Evolutionary conservation across 2,797 vertebrate species (phyloP).

Genomic region (Remorina albescens): DNA sequence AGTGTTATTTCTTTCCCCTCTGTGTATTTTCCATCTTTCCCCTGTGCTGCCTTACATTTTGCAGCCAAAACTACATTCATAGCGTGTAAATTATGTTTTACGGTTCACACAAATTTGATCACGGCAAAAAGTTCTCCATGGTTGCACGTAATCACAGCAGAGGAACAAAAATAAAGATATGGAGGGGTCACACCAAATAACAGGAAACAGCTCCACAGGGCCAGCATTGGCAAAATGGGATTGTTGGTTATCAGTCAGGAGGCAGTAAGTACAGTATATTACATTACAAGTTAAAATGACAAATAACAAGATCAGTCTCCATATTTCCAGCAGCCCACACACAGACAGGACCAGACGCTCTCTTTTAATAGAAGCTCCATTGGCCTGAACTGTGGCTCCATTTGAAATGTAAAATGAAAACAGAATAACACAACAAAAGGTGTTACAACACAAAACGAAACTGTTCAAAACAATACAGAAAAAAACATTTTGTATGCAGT

Average conservation of each 20-base stretch:
- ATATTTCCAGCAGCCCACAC: conserved; percentile 61
- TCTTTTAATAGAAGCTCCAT: conserved; percentile 28
- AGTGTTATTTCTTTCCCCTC: background rate
- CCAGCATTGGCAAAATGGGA: conserved; percentile 26
- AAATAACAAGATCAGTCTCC: conserved; percentile 47
- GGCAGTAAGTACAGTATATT: conserved; percentile 22
- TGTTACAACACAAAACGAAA: conserved; percentile 5
- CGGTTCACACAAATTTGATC: background rate
- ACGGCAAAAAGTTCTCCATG: background rate
- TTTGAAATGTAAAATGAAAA: conserved; percentile 15
- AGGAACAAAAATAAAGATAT: conserved; percentile 9
- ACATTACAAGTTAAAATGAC: conserved; percentile 49
- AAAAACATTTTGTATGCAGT: background rate
- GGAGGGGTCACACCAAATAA: conserved; percentile 26
- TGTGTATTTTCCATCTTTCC: background rate
- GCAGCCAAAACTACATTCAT: background rate
- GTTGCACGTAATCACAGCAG: background rate
- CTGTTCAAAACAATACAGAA: background rate
- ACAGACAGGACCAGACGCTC: conserved; percentile 29
- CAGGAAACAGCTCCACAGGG: conserved; percentile 28
- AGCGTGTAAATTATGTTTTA: background rate
- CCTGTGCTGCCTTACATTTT: background rate
- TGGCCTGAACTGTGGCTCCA: background rate
- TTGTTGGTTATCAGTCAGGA: conserved; percentile 40
- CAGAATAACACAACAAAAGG: background rate